Evolutionary conservation across 2,797 vertebrate species (phyloP).

Genomic region (Rousettus madagascariensis): DNA sequence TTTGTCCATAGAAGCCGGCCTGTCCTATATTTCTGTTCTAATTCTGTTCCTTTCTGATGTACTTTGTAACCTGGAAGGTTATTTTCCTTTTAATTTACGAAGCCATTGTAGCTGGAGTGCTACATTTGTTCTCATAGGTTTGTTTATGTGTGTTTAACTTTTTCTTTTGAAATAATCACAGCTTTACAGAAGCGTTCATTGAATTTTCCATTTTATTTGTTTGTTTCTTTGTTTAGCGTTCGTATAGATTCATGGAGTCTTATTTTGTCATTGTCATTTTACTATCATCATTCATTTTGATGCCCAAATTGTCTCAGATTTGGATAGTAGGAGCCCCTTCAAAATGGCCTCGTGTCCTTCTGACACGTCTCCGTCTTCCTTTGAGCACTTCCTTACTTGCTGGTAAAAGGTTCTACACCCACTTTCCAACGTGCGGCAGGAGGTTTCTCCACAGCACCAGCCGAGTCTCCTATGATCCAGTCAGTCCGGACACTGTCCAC

Average conservation of each 20-base stretch:
- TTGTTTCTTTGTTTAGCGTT: not conserved
- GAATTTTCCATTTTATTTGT: not conserved
- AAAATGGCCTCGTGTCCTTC: not conserved
- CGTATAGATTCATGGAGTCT: not conserved
- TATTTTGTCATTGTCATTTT: not conserved
- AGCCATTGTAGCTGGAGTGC: not conserved
- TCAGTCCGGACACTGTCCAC: not conserved
- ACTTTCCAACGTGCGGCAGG: not conserved
- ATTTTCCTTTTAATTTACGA: slow-evolving; percentile 24
- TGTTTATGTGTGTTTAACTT: not conserved
- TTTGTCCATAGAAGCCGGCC: not conserved
- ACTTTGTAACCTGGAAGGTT: not conserved
- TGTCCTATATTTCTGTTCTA: not conserved
- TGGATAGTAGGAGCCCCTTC: not conserved
- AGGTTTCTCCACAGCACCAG: not conserved
- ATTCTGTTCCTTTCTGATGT: not conserved
- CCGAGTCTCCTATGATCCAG: not conserved
- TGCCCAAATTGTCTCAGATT: not conserved
- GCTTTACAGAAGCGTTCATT: not conserved
- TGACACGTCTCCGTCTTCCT: not conserved
- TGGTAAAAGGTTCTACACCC: not conserved
- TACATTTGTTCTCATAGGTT: slow-evolving; percentile 47
- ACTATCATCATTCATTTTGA: not conserved
- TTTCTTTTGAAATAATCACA: not conserved
- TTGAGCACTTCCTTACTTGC: not conserved